These are phyloP conservation scores for Phoronis australis DNA, from an alignment of 2,888 invertebrate species.

Conservation along the genomic window DNA sequence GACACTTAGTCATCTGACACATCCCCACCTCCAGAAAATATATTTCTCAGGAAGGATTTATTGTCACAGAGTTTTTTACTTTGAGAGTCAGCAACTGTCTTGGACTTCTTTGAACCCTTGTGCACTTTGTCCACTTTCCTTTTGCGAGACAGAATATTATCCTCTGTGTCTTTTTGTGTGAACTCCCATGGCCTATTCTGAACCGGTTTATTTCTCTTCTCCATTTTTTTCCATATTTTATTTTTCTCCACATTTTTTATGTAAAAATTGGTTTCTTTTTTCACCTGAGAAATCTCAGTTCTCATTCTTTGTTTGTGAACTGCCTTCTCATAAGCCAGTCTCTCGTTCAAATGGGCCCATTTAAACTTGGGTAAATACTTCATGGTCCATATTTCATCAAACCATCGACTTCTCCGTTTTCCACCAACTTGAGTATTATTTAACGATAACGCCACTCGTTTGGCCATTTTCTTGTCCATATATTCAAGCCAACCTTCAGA, in stretches of 20 bases:
- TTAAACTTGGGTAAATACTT: conserved; percentile 93
- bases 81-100: neutral
- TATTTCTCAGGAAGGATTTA: conserved; percentile 27
- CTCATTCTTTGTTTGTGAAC: conserved; percentile 79
- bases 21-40: conserved; percentile 26
- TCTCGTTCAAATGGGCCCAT: conserved; percentile 91
- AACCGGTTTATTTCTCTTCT: conserved; percentile 21
- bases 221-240: conserved; percentile 58
- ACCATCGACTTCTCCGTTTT: conserved; percentile 74
- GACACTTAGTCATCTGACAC: neutral
- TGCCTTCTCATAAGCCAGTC: conserved; percentile 86
- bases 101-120: neutral
- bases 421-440: conserved; percentile 70
- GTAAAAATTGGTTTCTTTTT: conserved; percentile 83
- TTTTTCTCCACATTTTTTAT: conserved; percentile 70
- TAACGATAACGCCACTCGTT: conserved; percentile 73
- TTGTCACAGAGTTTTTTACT: conserved; percentile 6
- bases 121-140: conserved; percentile 9
- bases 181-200: conserved; percentile 19
- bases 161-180: conserved; percentile 31
- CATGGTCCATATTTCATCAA: conserved; percentile 89
- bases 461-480: conserved; percentile 79
- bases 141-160: conserved; percentile 24
- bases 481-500: conserved; percentile 94
- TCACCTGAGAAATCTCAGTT: conserved; percentile 84